These are phyloP conservation scores for Ceryle rudis DNA, from an alignment of 2,797 vertebrate species.

Conservation along the genomic window DNA sequence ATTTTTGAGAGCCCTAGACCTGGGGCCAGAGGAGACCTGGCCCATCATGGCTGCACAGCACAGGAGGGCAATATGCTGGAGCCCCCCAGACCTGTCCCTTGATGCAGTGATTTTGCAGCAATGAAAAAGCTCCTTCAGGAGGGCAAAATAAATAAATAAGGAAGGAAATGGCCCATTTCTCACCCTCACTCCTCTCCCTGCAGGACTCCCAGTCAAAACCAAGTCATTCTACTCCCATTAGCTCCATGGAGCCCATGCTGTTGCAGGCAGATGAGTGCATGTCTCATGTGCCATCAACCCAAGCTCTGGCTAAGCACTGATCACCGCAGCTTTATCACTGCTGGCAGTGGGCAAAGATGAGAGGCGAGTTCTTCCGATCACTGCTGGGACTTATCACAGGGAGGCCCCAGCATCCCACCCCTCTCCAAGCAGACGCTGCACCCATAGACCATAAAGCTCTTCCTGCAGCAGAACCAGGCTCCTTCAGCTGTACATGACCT, in stretches of 20 bases:
- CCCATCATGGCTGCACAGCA: accelerated
- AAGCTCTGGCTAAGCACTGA: not conserved
- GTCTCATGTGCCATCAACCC: not conserved
- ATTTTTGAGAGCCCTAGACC: accelerated
- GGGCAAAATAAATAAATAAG: not conserved
- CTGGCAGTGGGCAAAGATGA: not conserved
- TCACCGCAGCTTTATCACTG: not conserved
- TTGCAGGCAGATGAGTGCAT: not conserved
- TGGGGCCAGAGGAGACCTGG: not conserved
- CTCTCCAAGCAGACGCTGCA: accelerated
- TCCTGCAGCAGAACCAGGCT: not conserved
- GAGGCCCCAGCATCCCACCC: not conserved
- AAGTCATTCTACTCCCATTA: not conserved
- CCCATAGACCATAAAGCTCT: not conserved
- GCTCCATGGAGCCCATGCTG: not conserved
- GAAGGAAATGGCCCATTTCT: not conserved
- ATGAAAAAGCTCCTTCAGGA: not conserved
- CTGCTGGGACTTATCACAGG: not conserved
- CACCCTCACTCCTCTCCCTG: not conserved
- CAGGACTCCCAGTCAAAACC: not conserved
- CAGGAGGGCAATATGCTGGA: not conserved
- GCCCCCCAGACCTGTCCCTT: not conserved
- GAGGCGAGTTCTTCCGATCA: not conserved
- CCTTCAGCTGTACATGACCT: not conserved
- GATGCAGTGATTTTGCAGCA: not conserved